These are phyloP conservation scores for Drosophila flavopinicola DNA, from an alignment of 2,888 invertebrate genomes.

Conservation along the genomic window DNA sequence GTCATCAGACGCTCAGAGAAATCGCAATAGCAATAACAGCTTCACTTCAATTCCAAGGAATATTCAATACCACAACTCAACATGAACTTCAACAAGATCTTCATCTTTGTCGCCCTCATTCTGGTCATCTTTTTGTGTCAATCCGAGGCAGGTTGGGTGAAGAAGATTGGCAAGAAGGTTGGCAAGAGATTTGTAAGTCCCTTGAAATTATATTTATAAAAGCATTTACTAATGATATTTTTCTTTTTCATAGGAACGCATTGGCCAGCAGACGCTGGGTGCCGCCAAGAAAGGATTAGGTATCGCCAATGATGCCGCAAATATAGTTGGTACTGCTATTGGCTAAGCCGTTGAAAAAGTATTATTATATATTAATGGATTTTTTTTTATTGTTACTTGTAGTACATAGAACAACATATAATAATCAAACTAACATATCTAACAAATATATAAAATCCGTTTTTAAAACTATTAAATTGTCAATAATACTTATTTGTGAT, in stretches of 20 bases:
- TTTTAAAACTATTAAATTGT: neutral
- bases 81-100: conserved; percentile 66
- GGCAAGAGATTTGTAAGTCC: conserved; percentile 75
- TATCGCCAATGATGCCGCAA: conserved; percentile 73
- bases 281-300: conserved; percentile 69
- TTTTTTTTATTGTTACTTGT: neutral
- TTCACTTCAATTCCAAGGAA: conserved; percentile 3
- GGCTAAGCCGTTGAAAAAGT: conserved; percentile 8
- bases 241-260: conserved; percentile 59
- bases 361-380: too few relatives aligned
- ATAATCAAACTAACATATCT: neutral
- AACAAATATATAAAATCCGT: neutral
- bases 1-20: conserved; percentile 41
- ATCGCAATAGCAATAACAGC: conserved; percentile 5
- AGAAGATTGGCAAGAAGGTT: conserved; percentile 76
- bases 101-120: conserved; percentile 65
- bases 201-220: neutral
- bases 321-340: conserved; percentile 70
- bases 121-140: conserved; percentile 68
- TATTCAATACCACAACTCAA: neutral
- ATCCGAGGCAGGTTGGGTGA: conserved; percentile 77
- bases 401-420: neutral
- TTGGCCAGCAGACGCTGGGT: conserved; percentile 75
- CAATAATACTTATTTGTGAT: neutral
- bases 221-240: neutral